These are phyloP conservation scores for Orgyia antiqua DNA, from an alignment of 2,888 invertebrate genomes.

Conservation along the genomic window DNA sequence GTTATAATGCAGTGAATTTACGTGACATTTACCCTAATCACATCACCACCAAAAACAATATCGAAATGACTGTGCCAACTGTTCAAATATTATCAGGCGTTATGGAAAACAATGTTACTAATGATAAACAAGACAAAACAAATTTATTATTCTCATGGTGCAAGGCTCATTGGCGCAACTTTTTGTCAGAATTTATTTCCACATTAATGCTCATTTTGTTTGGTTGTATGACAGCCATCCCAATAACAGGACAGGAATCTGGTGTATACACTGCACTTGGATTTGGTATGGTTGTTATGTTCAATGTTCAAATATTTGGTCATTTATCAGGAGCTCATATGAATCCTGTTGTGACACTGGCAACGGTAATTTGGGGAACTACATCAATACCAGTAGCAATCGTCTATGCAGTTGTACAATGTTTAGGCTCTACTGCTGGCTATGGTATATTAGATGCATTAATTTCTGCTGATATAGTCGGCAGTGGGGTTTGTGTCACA, in stretches of 20 bases:
- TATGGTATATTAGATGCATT: slow-evolving; percentile 80
- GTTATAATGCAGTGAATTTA: too few species aligned
- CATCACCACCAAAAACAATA: background rate
- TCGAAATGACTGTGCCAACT: slow-evolving; percentile 18
- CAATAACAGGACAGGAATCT: slow-evolving; percentile 56
- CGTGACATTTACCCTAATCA: too few species aligned
- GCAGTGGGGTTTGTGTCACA: slow-evolving; percentile 80
- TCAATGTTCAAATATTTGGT: slow-evolving; percentile 84
- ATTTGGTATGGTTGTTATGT: slow-evolving; percentile 84
- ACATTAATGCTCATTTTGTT: slow-evolving; percentile 82
- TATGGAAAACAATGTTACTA: slow-evolving; percentile 25
- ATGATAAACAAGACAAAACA: slow-evolving; percentile 9
- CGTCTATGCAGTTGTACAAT: slow-evolving; percentile 81
- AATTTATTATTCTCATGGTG: slow-evolving; percentile 33
- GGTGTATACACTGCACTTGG: slow-evolving; percentile 73
- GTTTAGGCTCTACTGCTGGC: slow-evolving; percentile 82
- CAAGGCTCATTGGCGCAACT: slow-evolving; percentile 33
- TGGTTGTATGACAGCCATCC: slow-evolving; percentile 85
- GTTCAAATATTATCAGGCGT: slow-evolving; percentile 27
- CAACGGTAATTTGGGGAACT: slow-evolving; percentile 78
- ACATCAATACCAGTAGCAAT: slow-evolving; percentile 75
- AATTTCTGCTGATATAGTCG: slow-evolving; percentile 53
- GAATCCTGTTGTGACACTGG: slow-evolving; percentile 86
- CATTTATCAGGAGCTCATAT: slow-evolving; percentile 88
- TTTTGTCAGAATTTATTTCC: slow-evolving; percentile 81